A percentile compares a stretch with the other conserved stretches of the same genome.
Conservation (phyloP, 2,797 vertebrate genomes). For the Oophaga sylvatica region DNA sequence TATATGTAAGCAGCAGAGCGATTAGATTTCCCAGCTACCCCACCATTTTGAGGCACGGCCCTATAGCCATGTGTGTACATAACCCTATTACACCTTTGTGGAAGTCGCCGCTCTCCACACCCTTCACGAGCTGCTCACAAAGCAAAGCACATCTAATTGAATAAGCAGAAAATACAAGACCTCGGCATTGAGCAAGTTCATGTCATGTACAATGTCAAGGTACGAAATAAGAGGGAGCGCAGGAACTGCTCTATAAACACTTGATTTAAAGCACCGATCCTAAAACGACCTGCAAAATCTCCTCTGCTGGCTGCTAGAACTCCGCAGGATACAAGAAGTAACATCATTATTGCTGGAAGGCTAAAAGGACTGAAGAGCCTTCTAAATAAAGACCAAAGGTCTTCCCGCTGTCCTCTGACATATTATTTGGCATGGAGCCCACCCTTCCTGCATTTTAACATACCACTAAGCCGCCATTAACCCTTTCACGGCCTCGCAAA, state of each 20-base stretch:
- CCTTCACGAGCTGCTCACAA: neutral
- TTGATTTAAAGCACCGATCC: slow-evolving; percentile 29
- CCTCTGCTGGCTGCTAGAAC: neutral
- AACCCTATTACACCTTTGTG: slow-evolving; percentile 26
- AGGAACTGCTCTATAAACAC: slow-evolving; percentile 20
- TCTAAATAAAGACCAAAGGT: slow-evolving; percentile 41
- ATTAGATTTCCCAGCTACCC: neutral
- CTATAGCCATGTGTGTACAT: neutral
- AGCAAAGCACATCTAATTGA: slow-evolving; percentile 28
- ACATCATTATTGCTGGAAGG: neutral
- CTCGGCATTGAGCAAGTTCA: slow-evolving; percentile 25
- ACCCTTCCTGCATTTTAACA: slow-evolving; percentile 16
- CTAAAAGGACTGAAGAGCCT: slow-evolving; percentile 14
- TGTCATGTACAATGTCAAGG: slow-evolving; percentile 54
- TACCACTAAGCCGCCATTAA: neutral
- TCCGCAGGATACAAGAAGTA: neutral
- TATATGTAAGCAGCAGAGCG: neutral
- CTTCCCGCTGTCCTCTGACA: slow-evolving; percentile 19
- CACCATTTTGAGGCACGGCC: neutral
- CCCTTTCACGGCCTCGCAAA: neutral
- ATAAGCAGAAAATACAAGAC: slow-evolving; percentile 23
- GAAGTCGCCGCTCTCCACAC: neutral
- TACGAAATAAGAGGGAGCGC: slow-evolving; percentile 26
- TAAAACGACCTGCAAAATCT: slow-evolving; percentile 3
- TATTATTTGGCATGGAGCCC: slow-evolving; percentile 22